These are phyloP conservation scores for human (Homo sapiens) DNA, from an alignment of 2,113 vertebrate species.

Conservation along the genomic window GRCh38 chrX:22360501-22361000, in stretches of 20 bases:
- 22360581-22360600: background rate
- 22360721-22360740: background rate
- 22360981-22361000: background rate
- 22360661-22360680: background rate
- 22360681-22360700: background rate
- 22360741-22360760: background rate
- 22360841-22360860: background rate
- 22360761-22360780: background rate
- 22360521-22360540: background rate
- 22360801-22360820: background rate
- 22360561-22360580: slow-evolving; percentile 12
- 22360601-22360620: background rate
- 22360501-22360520: background rate
- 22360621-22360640: background rate
- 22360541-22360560: background rate
- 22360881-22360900: background rate
- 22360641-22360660: background rate
- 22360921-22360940: background rate
- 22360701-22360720: background rate
- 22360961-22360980: background rate
- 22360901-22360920: background rate
- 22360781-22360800: background rate
- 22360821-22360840: background rate
- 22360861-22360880: background rate
- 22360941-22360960: background rate